phyloP scores from a whole-genome alignment of 1,140 invertebrate genomes.

The Sipha flava region DNA sequence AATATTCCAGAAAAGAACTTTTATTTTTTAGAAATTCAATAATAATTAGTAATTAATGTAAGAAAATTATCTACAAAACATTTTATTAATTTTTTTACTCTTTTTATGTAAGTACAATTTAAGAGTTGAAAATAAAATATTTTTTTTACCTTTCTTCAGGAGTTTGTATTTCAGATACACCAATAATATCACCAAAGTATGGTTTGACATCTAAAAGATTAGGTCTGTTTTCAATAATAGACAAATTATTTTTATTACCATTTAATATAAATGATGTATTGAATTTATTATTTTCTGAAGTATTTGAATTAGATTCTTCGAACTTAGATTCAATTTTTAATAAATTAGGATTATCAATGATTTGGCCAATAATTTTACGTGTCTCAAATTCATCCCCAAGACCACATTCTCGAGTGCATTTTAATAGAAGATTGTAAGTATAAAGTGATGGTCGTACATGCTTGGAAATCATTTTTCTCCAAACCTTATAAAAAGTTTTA shows the following conservation, averaged over 20 bases:
- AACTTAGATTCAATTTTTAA: neutral
- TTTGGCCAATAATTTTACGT: constrained; percentile 2
- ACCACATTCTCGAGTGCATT: constrained; percentile 67
- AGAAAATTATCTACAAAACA: neutral
- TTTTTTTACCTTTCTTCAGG: constrained; percentile 49
- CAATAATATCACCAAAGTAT: constrained; percentile 51
- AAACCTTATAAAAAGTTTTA: constrained; percentile 58
- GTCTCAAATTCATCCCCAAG: constrained; percentile 55
- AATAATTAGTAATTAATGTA: neutral
- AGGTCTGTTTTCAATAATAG: constrained; percentile 29
- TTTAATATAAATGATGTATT: neutral
- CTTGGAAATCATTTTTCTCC: constrained; percentile 65
- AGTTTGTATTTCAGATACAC: constrained; percentile 49
- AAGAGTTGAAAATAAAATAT: too few relatives aligned
- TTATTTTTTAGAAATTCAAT: too few relatives aligned
- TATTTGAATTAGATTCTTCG: neutral
- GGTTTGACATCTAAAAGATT: constrained; percentile 52
- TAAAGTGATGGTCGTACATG: constrained; percentile 59
- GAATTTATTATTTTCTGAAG: neutral
- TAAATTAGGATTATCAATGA: constrained; percentile 2
- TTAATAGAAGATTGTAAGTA: constrained; percentile 72
- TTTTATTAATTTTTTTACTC: too few relatives aligned
- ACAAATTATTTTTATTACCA: neutral
- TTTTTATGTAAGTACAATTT: too few relatives aligned
- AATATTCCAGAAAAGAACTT: too few relatives aligned